phyloP scores from a whole-genome alignment of 2,888 invertebrate species.

The Agrochola macilenta region DNA sequence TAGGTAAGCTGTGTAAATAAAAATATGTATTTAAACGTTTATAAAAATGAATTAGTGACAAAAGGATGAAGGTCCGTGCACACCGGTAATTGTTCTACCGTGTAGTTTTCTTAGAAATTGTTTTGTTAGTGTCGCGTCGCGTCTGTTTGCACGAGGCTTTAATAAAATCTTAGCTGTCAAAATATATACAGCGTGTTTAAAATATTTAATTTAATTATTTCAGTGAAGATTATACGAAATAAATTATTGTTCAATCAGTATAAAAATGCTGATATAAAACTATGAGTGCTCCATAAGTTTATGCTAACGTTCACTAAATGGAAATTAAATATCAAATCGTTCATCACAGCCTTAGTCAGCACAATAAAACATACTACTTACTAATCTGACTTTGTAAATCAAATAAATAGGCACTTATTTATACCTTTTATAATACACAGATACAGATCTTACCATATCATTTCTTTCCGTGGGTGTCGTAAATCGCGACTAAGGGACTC shows the following conservation, averaged over 20 bases:
- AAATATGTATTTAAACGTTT: too few species aligned
- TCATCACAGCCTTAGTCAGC: slow-evolving; percentile 1
- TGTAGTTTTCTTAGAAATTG: too few species aligned
- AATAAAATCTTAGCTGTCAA: background rate
- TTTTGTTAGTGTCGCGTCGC: too few species aligned
- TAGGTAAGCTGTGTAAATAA: background rate
- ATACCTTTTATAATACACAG: background rate
- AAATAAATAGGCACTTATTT: background rate
- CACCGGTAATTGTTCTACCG: too few species aligned
- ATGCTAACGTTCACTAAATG: background rate
- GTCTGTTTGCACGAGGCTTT: too few species aligned
- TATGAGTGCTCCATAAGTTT: background rate
- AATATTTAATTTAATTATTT: background rate
- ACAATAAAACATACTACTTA: background rate
- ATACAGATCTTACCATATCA: too few species aligned
- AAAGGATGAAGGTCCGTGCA: too few species aligned
- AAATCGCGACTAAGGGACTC: too few species aligned
- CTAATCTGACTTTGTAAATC: slow-evolving; percentile 11
- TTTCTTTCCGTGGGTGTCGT: too few species aligned
- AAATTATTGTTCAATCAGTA: background rate
- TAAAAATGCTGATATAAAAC: background rate
- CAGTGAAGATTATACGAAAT: background rate
- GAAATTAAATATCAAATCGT: slow-evolving; percentile 25
- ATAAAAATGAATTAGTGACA: too few species aligned
- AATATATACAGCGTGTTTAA: background rate